These are phyloP conservation scores for Brassicogethes aeneus DNA, from an alignment of 2,888 invertebrate species.

Conservation along the genomic window DNA sequence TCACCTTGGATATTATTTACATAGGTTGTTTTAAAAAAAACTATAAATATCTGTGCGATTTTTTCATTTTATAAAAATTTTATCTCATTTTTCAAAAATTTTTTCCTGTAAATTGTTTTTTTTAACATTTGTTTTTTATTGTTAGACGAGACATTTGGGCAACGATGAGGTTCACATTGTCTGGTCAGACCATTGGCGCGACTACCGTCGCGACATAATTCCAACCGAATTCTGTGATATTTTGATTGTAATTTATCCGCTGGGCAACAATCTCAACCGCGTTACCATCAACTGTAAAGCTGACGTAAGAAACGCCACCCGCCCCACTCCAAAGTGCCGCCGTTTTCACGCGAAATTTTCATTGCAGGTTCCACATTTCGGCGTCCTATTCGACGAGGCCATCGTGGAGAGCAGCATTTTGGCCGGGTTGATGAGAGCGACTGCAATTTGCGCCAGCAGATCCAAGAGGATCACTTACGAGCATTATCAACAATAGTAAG, in stretches of 20 bases:
- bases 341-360: no score
- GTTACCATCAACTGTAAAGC: constrained; percentile 82
- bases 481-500: constrained; percentile 85
- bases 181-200: constrained; percentile 95
- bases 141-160: constrained; percentile 84
- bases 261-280: constrained; percentile 76
- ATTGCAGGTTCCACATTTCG: constrained; percentile 77
- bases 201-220: constrained; percentile 92
- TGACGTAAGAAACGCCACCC: constrained; percentile 60
- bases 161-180: constrained; percentile 99
- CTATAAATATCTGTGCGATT: no score
- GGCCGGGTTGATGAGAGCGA: constrained; percentile 80
- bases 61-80: no score
- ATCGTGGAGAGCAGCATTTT: constrained; percentile 62
- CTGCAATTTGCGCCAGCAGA: constrained; percentile 86
- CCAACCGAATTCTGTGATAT: constrained; percentile 99
- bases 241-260: constrained; percentile 90
- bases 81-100: no score
- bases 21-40: no score
- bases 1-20: no score
- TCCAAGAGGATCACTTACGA: constrained; percentile 83
- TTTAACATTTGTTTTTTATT: constrained; percentile 13
- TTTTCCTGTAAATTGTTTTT: neutral
- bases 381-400: constrained; percentile 91
- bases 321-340: no score